Percentiles rank a stretch among this genome's conserved stretches.
These are phyloP conservation scores for Scolopax bukidnonensis DNA, from an alignment of 2,797 vertebrate genomes.

Conservation along the genomic window DNA sequence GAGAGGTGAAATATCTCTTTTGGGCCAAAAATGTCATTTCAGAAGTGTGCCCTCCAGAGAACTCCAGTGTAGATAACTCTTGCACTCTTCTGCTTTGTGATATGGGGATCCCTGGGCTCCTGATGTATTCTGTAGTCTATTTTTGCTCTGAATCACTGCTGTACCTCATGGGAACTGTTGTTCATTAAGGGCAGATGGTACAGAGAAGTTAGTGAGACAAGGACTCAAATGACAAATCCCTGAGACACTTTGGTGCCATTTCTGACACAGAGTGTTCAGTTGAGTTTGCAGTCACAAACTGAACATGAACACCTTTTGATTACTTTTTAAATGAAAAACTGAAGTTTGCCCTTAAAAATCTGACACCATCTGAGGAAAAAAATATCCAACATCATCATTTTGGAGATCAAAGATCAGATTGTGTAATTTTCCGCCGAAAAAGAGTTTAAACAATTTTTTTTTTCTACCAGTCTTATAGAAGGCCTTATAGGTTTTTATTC, in stretches of 20 bases:
- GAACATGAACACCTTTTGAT: background rate
- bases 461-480: background rate
- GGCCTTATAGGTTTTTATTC: background rate
- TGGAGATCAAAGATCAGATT: background rate
- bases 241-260: background rate
- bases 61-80: background rate
- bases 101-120: background rate
- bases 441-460: background rate
- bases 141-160: constrained; percentile 16
- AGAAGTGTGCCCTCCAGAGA: background rate
- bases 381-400: background rate
- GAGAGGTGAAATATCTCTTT: background rate
- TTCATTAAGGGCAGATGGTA: background rate
- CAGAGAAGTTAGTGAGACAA: background rate
- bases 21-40: background rate
- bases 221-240: background rate
- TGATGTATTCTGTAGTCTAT: background rate
- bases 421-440: background rate
- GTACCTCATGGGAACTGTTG: background rate
- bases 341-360: background rate
- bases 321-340: background rate
- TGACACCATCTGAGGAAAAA: background rate
- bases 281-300: background rate
- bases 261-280: background rate
- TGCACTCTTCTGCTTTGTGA: background rate